phyloP scores from a whole-genome alignment of 2,797 vertebrate genomes.

The Epinephelus awoara region DNA sequence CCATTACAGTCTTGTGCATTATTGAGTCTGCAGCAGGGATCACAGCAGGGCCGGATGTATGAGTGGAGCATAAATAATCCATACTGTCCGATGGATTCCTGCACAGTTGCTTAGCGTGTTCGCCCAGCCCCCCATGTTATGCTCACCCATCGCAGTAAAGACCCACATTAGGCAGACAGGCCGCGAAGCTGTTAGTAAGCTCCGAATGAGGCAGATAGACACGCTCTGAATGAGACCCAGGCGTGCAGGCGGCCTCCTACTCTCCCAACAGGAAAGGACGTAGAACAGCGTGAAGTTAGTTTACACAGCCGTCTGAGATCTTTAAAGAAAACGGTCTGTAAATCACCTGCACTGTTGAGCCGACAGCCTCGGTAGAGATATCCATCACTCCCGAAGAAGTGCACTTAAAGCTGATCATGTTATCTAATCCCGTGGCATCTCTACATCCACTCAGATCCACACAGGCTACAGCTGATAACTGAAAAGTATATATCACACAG shows the following conservation, averaged over 20 bases:
- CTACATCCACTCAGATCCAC: neutral
- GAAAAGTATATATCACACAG: neutral
- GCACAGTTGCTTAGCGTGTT: conserved; percentile 31
- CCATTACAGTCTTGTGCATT: conserved; percentile 12
- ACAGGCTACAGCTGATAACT: neutral
- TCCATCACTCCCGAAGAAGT: neutral
- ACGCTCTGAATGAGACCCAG: conserved; percentile 25
- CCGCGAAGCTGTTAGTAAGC: conserved; percentile 25
- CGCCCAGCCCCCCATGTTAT: conserved; percentile 48
- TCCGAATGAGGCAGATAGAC: conserved; percentile 45
- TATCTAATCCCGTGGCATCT: conserved; percentile 12
- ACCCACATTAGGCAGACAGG: conserved; percentile 46
- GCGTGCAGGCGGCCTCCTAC: conserved; percentile 10
- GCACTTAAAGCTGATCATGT: neutral
- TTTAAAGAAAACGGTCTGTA: conserved; percentile 1
- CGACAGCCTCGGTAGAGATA: neutral
- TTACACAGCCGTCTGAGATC: conserved; percentile 30
- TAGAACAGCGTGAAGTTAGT: conserved; percentile 14
- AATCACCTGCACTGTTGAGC: conserved; percentile 2
- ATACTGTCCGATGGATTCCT: conserved; percentile 51
- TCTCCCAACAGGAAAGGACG: conserved; percentile 17
- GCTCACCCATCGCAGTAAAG: conserved; percentile 28
- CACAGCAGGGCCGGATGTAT: conserved; percentile 26
- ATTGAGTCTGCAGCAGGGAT: conserved; percentile 15
- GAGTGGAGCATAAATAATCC: conserved; percentile 61